These are phyloP conservation scores for Coptodon rendalli DNA, from an alignment of 2,113 vertebrate species.

Conservation along the genomic window DNA sequence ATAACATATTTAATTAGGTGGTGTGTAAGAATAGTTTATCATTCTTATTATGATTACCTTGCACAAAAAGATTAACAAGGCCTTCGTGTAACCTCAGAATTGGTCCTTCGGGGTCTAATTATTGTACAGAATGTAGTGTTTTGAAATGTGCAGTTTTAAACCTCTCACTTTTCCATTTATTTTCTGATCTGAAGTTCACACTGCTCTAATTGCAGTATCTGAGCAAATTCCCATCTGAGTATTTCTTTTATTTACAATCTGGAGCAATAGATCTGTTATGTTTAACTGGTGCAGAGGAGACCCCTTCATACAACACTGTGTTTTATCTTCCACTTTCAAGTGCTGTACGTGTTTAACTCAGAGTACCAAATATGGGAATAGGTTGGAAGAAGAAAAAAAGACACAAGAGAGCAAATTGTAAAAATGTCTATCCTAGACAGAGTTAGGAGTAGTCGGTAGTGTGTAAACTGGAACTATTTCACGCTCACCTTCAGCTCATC, in stretches of 20 bases:
- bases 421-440: neutral
- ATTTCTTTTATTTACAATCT: constrained; percentile 9
- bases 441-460: neutral
- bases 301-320: neutral
- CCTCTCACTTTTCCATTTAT: neutral
- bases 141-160: neutral
- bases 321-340: neutral
- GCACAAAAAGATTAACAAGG: neutral
- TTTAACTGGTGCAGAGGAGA: neutral
- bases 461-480: neutral
- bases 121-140: constrained; percentile 3
- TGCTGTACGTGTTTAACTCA: neutral
- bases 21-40: neutral
- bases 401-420: neutral
- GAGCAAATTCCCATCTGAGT: constrained; percentile 5
- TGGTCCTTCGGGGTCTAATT: constrained; percentile 48
- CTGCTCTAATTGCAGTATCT: constrained; percentile 24
- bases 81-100: neutral
- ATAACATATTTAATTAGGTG: neutral
- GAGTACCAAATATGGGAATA: neutral
- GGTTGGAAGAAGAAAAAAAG: neutral
- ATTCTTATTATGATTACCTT: constrained; percentile 1
- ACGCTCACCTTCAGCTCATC: neutral
- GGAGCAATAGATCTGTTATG: neutral
- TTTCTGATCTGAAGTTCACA: neutral